Evolutionary conservation across 53 echinoderm and acorn worm genomes (phyloP).

Genomic region (Holothuria scabra): DNA sequence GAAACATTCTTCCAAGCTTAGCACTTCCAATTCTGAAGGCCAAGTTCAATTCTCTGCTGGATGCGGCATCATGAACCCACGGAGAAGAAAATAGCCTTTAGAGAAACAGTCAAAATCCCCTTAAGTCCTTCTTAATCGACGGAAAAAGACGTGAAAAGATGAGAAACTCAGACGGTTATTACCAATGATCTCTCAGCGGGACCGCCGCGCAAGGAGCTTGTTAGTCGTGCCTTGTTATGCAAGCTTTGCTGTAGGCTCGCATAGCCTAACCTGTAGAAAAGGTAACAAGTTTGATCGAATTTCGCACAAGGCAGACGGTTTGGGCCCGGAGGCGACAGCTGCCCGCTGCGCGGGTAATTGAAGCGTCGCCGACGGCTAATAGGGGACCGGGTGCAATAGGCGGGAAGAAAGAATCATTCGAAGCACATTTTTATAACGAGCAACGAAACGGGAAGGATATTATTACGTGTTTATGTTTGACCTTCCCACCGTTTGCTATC

Average conservation of each 20-base stretch:
- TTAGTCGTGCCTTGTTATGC: slow-evolving; percentile 51
- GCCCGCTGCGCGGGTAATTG: slow-evolving; percentile 48
- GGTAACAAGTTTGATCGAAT: slow-evolving; percentile 50
- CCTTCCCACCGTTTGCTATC: slow-evolving; percentile 37
- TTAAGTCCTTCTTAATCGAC: slow-evolving; percentile 54
- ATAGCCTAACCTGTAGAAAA: slow-evolving; percentile 31
- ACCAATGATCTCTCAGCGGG: slow-evolving; percentile 53
- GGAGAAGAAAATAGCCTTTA: slow-evolving; percentile 43
- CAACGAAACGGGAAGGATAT: slow-evolving; percentile 48
- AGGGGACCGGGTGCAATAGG: slow-evolving; percentile 48
- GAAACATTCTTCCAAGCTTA: slow-evolving; percentile 47
- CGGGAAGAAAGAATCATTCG: slow-evolving; percentile 21
- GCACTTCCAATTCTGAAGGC: slow-evolving; percentile 50
- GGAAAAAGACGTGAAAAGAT: slow-evolving; percentile 54
- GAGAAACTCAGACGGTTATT: slow-evolving; percentile 52
- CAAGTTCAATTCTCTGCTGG: slow-evolving; percentile 55
- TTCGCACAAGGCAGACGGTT: slow-evolving; percentile 52
- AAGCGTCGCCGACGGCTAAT: slow-evolving; percentile 55
- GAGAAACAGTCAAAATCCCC: slow-evolving; percentile 48
- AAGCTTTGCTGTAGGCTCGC: slow-evolving; percentile 45
- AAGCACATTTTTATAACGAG: slow-evolving; percentile 26
- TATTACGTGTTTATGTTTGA: slow-evolving; percentile 45
- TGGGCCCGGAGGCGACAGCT: slow-evolving; percentile 54
- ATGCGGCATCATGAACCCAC: slow-evolving; percentile 29
- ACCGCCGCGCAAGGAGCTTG: slow-evolving; percentile 44